These are phyloP conservation scores for Aythya fuligula DNA, from an alignment of 2,797 vertebrate genomes.

Conservation along the genomic window DNA sequence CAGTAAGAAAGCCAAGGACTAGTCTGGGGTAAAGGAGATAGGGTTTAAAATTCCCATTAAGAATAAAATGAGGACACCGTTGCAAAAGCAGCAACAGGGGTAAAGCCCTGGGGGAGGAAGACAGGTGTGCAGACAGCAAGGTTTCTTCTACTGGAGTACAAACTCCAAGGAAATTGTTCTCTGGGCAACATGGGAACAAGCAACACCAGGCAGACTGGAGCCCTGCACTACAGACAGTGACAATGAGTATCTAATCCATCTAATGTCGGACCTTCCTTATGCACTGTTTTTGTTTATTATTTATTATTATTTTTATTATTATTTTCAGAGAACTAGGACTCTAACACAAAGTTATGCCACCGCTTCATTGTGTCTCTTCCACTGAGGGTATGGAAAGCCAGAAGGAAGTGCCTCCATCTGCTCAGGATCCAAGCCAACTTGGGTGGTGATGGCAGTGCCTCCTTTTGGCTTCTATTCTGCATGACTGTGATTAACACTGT, in stretches of 20 bases:
- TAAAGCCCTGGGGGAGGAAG: background rate
- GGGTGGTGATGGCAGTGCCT: background rate
- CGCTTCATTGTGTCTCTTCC: background rate
- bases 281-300: background rate
- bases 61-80: slow-evolving; percentile 12
- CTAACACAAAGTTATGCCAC: background rate
- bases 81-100: background rate
- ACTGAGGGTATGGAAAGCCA: background rate
- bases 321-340: background rate
- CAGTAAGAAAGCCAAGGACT: background rate
- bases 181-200: background rate
- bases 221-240: background rate
- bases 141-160: background rate
- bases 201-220: background rate
- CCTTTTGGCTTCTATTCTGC: background rate
- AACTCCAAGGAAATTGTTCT: background rate
- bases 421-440: background rate
- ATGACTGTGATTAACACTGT: background rate
- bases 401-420: background rate
- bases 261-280: background rate
- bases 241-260: background rate
- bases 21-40: background rate
- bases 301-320: too few species aligned
- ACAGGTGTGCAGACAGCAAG: background rate
- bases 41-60: background rate